Evolutionary conservation across 2,888 invertebrate genomes (phyloP), one percentile per base, ranked within the genome.

Genomic region (Mechanitis messenoides): DNA sequence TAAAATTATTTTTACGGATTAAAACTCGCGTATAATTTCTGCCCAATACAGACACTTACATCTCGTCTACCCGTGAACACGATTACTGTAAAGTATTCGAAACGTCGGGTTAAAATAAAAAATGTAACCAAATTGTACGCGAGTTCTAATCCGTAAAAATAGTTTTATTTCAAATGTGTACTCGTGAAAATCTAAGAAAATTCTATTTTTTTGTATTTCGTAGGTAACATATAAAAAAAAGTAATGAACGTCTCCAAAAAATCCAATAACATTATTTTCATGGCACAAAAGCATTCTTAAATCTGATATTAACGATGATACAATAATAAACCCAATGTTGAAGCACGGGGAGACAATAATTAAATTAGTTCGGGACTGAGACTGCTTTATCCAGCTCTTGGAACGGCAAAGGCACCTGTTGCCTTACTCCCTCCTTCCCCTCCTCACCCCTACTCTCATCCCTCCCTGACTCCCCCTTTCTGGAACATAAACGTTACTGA

Each of bases 391-490:
- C 61, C 61, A 61, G 66, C 61, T 64, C 56, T 61, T 56, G 59
- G 62, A 59, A 54, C 58, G 64, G 61, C 64, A 57, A 58, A 59
- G 64, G 66, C 66, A 68, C 68, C 66, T 68, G 68, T 68, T 68
- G 68, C 62, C 60, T 60, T 38, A 53, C 54, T 55, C 59, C 60
- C 62, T 9, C 47, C 33, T 9, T 42, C 60, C 60, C 47, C 65
- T 59, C 28, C 59, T 2, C 50, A 9, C 9, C 50, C 31, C 31
- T 47, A 12, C 9, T 28, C 28, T 7, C 50, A 20, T 35, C 35
- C 35, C 33, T 11, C 11, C 47, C 42, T 12, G 42, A 28, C 46
- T 45, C 28, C 33, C 9, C n/a, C 47, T 42, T 31, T 50, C 35
- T 45, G 55, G 7, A 55, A 50, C 50, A 53, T 53, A 53, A 47